Base-by-base conservation (phyloP, 53 echinoderm and acorn worm genomes). In the Zoroaster sp. region DNA sequence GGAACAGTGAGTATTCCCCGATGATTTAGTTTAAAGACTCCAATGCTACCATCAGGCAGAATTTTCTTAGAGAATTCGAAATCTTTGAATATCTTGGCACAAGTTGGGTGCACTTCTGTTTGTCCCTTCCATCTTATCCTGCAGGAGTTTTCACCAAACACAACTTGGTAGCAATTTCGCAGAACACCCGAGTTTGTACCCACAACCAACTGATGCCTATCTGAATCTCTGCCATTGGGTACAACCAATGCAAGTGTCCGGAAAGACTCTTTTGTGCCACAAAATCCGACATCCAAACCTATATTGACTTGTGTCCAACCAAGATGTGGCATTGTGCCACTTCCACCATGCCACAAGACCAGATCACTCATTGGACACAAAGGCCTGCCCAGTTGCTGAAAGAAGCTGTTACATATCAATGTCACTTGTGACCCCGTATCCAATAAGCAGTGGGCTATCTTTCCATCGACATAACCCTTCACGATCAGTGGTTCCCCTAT, bases 341-440 rank as follows among this genome's bases (percentile, higher is more conserved):
- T 87, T 31, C 93, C 90, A n/a, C 93, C 93, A 90, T 93, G 93
- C 31, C 75, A 81, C 12, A 93, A 55, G 9, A 77, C 72, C 33
- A 91, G 52, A 40, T 90, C 93, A 7, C 31, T 44, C 42, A 94
- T 31, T 30, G 94, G 88, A 47, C 47, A 34, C 30, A 94, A 8
- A 14, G 83, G 18, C 36, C 73, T 53, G 1, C 33, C 30, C 9
- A 94, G 76, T 14, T 42, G 83, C 35, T 85, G 49, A 40, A 91
- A 91, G 4, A 91, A 69, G 17, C 86, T 78, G 13, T 89, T 45
- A 15, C 33, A 51, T 32, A 91, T 36, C 40, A n/a, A n/a, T n/a
- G n/a, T n/a, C n/a, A n/a, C n/a, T n/a, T n/a, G n/a, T n/a, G n/a
- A n/a, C n/a, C n/a, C n/a, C n/a, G n/a, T n/a, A n/a, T n/a, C n/a